Base-by-base conservation (phyloP, 2,113 vertebrate species). In the Tyto alba region DNA sequence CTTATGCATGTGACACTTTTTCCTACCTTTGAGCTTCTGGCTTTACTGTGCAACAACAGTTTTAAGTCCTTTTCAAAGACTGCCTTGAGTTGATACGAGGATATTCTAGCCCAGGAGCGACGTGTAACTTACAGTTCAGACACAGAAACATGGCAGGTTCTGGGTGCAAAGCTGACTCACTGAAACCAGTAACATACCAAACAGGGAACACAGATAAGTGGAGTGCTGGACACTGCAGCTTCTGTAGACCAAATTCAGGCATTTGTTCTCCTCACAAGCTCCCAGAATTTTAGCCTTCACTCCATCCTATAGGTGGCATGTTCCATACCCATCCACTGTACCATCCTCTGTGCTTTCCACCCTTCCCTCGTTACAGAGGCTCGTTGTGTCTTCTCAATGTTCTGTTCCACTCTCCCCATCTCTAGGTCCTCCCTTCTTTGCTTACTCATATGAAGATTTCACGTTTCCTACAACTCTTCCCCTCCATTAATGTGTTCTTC, bases 81-180 rank as follows among this genome's bases (percentile, higher is more conserved):
- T 73, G 18, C n/a, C 27, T 48, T 83, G 62, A 76, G 64, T 9
- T 47, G 27, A 79, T 86, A 73, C 34, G 76, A 83, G 57, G 17
- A 38, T 41, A 63, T 73, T 63, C 19, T 26, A 75, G 41, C 50
- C 19, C 41, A 48, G 59, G 43, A 95, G 53, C 27, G 40, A 20
- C 21, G 6, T 48, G 55, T 53, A 84, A 72, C 34, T 55, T 67
- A 30, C 0, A 3, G 26, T 63, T 74, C 2, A 1, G 68, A 78
- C 9, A 12, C 5, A 16, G 38, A 69, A 62, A 59, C 0, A 0
- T 64, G 45, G 43, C 34, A 47, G 4, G n/a, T 74, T 76, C 63
- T 66, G 41, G 4, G 22, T 43, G 10, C 45, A 74, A 40, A 56
- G 36, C 43, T 0, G 0, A 22, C 10, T 52, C 69, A 34, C 34